These are phyloP conservation scores for Cacoxenus indagator DNA, from an alignment of 2,888 invertebrate species.

Conservation along the genomic window DNA sequence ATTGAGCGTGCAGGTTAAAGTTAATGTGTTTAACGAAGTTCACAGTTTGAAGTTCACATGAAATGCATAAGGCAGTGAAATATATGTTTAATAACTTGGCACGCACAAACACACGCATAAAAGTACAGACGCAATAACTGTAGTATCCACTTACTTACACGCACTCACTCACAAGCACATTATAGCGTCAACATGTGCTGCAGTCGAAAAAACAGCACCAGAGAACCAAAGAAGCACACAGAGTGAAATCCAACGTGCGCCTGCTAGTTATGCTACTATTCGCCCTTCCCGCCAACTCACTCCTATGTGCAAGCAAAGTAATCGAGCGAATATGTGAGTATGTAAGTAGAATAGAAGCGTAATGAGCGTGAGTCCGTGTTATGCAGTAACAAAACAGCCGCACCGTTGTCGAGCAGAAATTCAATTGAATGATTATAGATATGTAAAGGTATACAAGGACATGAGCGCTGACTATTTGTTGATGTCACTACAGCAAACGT, in stretches of 20 bases:
- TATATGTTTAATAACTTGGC: constrained; percentile 4
- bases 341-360: constrained; percentile 7
- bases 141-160: not conserved
- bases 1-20: not conserved
- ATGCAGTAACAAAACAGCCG: constrained; percentile 13
- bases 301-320: constrained; percentile 10
- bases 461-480: too few species aligned
- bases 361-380: not conserved
- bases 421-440: constrained; percentile 4
- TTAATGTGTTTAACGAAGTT: not conserved
- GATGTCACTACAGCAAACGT: too few species aligned
- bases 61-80: constrained; percentile 3
- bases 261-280: constrained; percentile 3
- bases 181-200: not conserved
- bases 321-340: not conserved
- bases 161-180: not conserved
- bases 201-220: not conserved
- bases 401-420: constrained; percentile 18
- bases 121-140: not conserved
- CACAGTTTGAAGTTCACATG: not conserved
- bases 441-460: not conserved
- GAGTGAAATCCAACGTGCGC: not conserved
- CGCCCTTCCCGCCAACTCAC: too few species aligned
- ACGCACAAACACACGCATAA: not conserved
- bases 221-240: not conserved